Base-by-base conservation (phyloP, 2,888 invertebrate species). In the Philereme transversata region DNA sequence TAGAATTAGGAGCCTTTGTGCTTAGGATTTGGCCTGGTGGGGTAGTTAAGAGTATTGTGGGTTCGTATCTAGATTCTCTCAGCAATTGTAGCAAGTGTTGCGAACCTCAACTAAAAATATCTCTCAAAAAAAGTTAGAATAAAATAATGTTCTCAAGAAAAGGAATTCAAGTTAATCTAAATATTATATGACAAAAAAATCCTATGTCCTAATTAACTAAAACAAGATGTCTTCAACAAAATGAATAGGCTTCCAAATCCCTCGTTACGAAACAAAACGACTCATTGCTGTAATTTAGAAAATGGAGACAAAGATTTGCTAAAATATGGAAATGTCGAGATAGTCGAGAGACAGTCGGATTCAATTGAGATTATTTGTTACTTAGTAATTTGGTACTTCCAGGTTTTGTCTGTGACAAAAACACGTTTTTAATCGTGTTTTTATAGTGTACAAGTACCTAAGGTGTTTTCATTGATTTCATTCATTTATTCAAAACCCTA, bases 231-330 rank as follows among this genome's bases (percentile, higher is more conserved):
- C 33, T 57, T 40, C 48, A 40, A 35, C 22, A 40, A 41, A 40
- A 33, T 33, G 35, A 46, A 45, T 7, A 45, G 6, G 47, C 10
- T 38, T 44, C 22, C 10, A 9, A 53, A 40, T 49, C 48, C 43
- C 48, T 11, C 47, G 45, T 38, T 50, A 22, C 34, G 38, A 44
- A 45, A 49, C 33, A 48, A 48, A 49, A 52, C 38, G 45, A 61
- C 48, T 57, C 52, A 57, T 61, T 51, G 44, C 56, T 40, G 40
- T 52, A 11, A 61, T 57, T 57, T 47, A 51, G 3, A 44, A 51
- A 55, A 60, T 54, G 49, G 33, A 11, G 41, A n/a, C 4, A 47
- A 51, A 55, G 40, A 51, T 57, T 22, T 45, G 9, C 36, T 33
- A 22, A 38, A 44, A 57, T 45, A 46, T 49, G 8, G 53, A 59